Conservation (phyloP, 2,797 vertebrate species). For the Sparidentex hasta region DNA sequence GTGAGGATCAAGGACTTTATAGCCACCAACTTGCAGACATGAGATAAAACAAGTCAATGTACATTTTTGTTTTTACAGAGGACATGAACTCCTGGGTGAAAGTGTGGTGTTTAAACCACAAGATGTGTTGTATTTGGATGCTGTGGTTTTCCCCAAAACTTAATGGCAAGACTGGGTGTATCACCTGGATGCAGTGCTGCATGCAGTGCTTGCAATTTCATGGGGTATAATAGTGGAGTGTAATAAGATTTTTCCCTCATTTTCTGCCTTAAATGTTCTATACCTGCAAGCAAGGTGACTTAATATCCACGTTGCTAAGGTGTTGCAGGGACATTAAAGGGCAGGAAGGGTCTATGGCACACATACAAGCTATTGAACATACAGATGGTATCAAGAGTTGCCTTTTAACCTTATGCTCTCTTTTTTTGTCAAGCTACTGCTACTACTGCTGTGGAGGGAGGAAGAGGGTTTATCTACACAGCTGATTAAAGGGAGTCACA, state of each 20-base stretch:
- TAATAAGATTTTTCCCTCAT: neutral
- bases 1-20: too few relatives aligned
- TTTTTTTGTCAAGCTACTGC: constrained; percentile 11
- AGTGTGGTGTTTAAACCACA: too few relatives aligned
- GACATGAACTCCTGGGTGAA: too few relatives aligned
- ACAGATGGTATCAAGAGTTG: constrained; percentile 1
- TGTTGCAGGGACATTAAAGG: constrained; percentile 59
- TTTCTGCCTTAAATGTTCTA: constrained; percentile 8
- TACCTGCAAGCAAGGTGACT: constrained; percentile 39
- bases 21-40: too few relatives aligned
- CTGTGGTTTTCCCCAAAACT: too few relatives aligned
- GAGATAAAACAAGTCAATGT: too few relatives aligned
- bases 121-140: too few relatives aligned
- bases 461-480: constrained; percentile 61
- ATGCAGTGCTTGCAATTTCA: too few relatives aligned
- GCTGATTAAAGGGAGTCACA: constrained; percentile 68
- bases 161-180: too few relatives aligned
- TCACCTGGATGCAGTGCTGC: too few relatives aligned
- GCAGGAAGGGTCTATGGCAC: constrained; percentile 7
- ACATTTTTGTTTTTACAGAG: too few relatives aligned
- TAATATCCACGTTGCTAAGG: constrained; percentile 45
- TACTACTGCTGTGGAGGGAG: constrained; percentile 31
- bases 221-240: neutral
- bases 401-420: neutral
- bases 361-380: constrained; percentile 13